These are phyloP conservation scores for Donacobius atricapilla DNA, from an alignment of 2,113 vertebrate species.

Conservation along the genomic window DNA sequence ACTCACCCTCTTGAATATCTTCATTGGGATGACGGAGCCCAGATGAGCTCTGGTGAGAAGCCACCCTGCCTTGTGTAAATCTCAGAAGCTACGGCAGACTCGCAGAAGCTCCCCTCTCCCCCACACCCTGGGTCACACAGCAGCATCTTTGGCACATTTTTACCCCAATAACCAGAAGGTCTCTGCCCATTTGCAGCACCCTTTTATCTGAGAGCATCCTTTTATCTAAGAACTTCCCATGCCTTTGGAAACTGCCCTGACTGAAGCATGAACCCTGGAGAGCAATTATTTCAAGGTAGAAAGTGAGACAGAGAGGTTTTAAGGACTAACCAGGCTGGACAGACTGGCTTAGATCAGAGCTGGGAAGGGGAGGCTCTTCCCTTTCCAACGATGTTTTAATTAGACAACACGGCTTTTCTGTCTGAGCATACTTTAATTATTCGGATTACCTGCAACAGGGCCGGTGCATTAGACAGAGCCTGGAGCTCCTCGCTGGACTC, in stretches of 20 bases:
- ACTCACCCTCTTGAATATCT: not conserved
- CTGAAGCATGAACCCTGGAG: not conserved
- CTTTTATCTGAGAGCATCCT: not conserved
- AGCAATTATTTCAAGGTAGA: not conserved
- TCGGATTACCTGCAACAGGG: not conserved
- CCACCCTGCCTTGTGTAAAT: accelerated
- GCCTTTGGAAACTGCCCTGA: not conserved
- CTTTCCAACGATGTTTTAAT: not conserved
- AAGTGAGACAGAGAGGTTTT: not conserved
- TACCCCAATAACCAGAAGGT: not conserved
- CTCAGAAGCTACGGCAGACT: not conserved
- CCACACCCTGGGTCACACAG: accelerated
- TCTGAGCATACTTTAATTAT: not conserved
- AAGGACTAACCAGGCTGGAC: not conserved
- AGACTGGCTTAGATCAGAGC: constrained; percentile 58
- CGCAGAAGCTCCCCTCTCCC: not conserved
- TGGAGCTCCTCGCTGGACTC: not conserved
- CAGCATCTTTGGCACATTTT: not conserved
- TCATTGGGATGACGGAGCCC: not conserved
- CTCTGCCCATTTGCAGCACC: not conserved
- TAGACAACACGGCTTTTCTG: not conserved
- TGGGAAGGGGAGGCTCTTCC: not conserved
- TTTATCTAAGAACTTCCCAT: not conserved
- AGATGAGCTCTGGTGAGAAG: not conserved
- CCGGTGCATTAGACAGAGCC: not conserved